These are phyloP conservation scores for Tetranychus truncatus DNA, from an alignment of 2,888 invertebrate genomes.

Conservation along the genomic window DNA sequence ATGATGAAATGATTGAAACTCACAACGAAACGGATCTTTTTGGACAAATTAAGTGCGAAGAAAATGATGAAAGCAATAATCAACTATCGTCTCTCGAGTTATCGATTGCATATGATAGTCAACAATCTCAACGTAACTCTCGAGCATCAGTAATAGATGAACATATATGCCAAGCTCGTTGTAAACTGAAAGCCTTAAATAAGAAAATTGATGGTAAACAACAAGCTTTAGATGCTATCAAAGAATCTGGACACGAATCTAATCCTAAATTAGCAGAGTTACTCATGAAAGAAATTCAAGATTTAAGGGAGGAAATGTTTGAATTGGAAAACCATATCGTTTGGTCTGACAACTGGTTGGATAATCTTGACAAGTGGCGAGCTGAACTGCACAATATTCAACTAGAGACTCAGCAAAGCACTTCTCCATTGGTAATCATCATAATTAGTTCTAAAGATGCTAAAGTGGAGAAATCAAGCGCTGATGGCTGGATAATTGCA, in stretches of 20 bases:
- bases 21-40: neutral
- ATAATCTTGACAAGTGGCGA: slow-evolving; percentile 68
- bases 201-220: slow-evolving; percentile 66
- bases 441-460: slow-evolving; percentile 43
- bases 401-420: slow-evolving; percentile 25
- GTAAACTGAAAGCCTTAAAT: slow-evolving; percentile 61
- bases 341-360: slow-evolving; percentile 72
- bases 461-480: slow-evolving; percentile 14
- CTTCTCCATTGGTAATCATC: slow-evolving; percentile 16
- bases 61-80: slow-evolving; percentile 29
- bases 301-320: slow-evolving; percentile 56
- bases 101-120: slow-evolving; percentile 14
- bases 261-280: slow-evolving; percentile 44
- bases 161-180: slow-evolving; percentile 39
- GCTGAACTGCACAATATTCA: slow-evolving; percentile 66
- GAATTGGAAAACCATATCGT: slow-evolving; percentile 64
- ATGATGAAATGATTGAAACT: slow-evolving; percentile 46
- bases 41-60: slow-evolving; percentile 40
- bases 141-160: neutral
- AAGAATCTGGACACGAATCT: slow-evolving; percentile 33
- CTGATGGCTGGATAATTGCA: slow-evolving; percentile 35
- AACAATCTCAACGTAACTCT: neutral
- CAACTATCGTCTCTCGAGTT: neutral
- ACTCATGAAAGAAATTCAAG: slow-evolving; percentile 64
- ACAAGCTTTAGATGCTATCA: slow-evolving; percentile 60